Evolutionary conservation across 35 echinoderm and acorn worm species (phyloP).

Genomic region (Apostichopus californicus): DNA sequence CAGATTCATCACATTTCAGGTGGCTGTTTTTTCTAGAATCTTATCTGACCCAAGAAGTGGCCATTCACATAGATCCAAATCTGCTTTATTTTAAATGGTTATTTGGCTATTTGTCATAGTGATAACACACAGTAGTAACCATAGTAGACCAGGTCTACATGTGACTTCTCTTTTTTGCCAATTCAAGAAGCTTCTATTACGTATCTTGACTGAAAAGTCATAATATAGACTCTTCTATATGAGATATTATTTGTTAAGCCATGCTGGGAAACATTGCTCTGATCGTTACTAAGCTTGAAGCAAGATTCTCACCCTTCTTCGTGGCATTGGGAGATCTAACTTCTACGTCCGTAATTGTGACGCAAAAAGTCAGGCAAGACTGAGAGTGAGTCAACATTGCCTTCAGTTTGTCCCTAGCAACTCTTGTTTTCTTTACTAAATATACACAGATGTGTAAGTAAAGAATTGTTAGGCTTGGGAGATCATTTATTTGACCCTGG

Average conservation of each 20-base stretch:
- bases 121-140: no score
- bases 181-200: no score
- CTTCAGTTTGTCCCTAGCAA: constrained; percentile 32
- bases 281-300: background rate
- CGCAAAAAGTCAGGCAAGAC: background rate
- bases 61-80: no score
- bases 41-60: no score
- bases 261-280: background rate
- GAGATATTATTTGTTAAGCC: background rate
- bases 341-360: background rate
- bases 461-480: background rate
- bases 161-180: no score
- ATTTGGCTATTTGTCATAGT: no score
- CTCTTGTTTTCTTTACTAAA: constrained; percentile 20
- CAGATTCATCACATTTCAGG: no score
- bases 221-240: background rate
- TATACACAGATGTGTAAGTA: constrained; percentile 23
- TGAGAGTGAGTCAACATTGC: constrained; percentile 23
- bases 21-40: no score
- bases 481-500: constrained; percentile 9
- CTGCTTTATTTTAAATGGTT: no score
- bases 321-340: background rate
- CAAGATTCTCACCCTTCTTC: background rate
- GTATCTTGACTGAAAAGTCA: no score
- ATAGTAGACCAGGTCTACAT: no score